Base-by-base conservation (phyloP, 2,888 invertebrate genomes). In the Amphipyra tragopoginis region DNA sequence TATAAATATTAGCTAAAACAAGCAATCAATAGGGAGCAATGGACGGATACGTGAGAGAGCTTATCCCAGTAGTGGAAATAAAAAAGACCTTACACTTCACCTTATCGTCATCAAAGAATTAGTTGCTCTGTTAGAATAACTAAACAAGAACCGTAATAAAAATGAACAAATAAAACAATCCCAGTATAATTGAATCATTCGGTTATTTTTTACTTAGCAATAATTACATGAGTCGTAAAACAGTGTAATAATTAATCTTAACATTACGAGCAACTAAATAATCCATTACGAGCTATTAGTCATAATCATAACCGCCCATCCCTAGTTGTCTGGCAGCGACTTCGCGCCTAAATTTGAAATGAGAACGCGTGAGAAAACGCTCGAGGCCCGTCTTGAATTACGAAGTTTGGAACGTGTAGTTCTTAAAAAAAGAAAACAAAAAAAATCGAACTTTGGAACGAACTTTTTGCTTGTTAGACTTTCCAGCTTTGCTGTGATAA, bases 311-410 rank as follows among this genome's bases (percentile, higher is more conserved):
- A n/a, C 54, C 44, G 73, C 56, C 57, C 80, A 75, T 81, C 81
- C 69, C 79, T 79, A 77, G 65, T 62, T 69, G 77, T 73, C 79
- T 85, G 88, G 86, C 87, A 86, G 83, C 65, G 76, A 79, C 80
- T 91, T 90, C 87, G 90, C 91, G 91, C 90, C 89, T 83, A 91
- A 93, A 89, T 90, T 90, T 78, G 81, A 91, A 92, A 88, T 86
- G 84, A 84, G 90, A 88, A 86, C 87, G 89, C 91, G 93, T 92
- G 93, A 89, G 92, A 93, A 91, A 88, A 75, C 83, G 87, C 91
- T 86, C 78, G 86, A 80, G 87, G 87, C 86, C 72, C 79, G 82
- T 77, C 81, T 88, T 86, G 82, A 87, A 87, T 91, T 88, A 89
- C 89, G 79, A 80, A 82, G 82, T 83, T 80, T 85, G 82, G 86